Conservation (phyloP, 1,140 invertebrate species). For the Heterodera schachtii region DNA sequence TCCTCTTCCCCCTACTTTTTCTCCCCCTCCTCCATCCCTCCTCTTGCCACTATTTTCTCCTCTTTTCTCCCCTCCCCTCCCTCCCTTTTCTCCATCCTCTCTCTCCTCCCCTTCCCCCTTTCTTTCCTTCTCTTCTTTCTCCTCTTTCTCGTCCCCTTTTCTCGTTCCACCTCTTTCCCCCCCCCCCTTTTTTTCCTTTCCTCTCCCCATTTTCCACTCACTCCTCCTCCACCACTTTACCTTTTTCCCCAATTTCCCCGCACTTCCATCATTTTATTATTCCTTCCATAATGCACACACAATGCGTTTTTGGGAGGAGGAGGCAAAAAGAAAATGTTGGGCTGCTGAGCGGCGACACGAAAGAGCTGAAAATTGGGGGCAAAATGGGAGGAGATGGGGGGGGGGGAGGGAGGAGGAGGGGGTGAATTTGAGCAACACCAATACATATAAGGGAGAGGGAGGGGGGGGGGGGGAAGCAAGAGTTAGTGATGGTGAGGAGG, state of each 20-base stretch:
- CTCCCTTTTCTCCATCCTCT: too few relatives aligned
- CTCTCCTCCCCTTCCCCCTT: too few relatives aligned
- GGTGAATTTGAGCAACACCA: too few relatives aligned
- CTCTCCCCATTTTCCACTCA: background rate
- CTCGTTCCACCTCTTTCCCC: background rate
- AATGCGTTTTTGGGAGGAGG: background rate
- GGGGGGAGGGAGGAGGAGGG: background rate
- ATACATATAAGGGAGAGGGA: background rate
- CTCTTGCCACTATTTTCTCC: too few relatives aligned
- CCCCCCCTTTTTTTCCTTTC: too few relatives aligned
- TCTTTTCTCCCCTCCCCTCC: too few relatives aligned
- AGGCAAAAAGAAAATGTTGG: background rate
- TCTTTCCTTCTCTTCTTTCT: background rate
- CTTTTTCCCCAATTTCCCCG: background rate
- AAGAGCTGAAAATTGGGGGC: background rate
- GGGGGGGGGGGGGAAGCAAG: background rate
- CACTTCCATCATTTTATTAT: background rate
- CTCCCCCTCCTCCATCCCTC: too few relatives aligned
- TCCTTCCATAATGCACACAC: background rate
- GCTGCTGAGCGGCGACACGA: background rate
- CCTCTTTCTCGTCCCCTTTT: too few relatives aligned
- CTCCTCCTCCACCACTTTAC: background rate
- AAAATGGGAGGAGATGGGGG: background rate
- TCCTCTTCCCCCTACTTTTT: too few relatives aligned
- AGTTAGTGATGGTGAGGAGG: background rate